Evolutionary conservation across 2,113 vertebrate species (phyloP).

Genomic region (Aptenodytes forsteri): DNA sequence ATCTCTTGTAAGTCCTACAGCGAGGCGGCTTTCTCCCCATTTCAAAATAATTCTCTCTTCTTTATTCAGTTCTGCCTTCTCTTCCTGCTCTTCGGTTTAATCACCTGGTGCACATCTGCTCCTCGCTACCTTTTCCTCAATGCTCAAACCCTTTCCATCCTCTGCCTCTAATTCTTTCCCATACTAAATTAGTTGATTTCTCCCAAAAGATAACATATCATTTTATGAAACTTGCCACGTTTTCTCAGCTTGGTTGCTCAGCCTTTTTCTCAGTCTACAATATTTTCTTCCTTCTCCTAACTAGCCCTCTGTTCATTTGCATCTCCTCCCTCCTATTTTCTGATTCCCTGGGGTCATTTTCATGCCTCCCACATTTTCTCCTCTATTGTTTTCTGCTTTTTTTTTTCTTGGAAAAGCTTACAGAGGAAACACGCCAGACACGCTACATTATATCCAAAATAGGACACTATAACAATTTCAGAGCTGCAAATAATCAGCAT

Average conservation of each 20-base stretch:
- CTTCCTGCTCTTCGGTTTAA: neutral
- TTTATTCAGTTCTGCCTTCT: neutral
- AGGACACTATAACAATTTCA: neutral
- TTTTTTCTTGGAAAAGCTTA: neutral
- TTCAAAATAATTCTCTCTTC: neutral
- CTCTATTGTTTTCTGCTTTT: neutral
- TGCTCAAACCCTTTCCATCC: neutral
- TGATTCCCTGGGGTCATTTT: neutral
- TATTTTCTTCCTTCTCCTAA: neutral
- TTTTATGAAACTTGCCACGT: neutral
- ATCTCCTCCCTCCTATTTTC: neutral
- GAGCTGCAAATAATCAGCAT: neutral
- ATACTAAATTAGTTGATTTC: neutral
- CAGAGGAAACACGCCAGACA: neutral
- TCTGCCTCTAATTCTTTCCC: neutral
- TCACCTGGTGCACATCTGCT: neutral
- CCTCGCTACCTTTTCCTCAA: neutral
- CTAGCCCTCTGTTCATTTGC: neutral
- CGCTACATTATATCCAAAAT: neutral
- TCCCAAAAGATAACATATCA: neutral
- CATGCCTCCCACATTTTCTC: neutral
- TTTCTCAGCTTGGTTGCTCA: neutral
- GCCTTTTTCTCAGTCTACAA: neutral
- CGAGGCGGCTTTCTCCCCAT: neutral
- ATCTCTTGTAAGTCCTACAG: neutral